Evolutionary conservation across 2,888 invertebrate genomes (phyloP).

Genomic region (Metalampra italica): DNA sequence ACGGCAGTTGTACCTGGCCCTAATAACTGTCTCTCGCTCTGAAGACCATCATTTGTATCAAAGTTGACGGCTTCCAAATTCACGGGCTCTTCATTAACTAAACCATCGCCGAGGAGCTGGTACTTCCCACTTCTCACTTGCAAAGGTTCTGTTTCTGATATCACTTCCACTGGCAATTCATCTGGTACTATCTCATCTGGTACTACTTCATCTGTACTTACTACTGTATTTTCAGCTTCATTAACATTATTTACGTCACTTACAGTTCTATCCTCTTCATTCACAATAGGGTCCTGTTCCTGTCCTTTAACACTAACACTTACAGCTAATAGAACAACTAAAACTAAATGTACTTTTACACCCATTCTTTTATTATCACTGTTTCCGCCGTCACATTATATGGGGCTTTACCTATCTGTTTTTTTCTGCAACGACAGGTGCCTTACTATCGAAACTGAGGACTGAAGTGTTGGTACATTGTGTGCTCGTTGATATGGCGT

Average conservation of each 20-base stretch:
- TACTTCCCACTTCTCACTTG: conserved; percentile 64
- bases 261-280: conserved; percentile 40
- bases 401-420: conserved; percentile 37
- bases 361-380: conserved; percentile 46
- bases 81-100: conserved; percentile 41
- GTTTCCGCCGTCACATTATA: conserved; percentile 54
- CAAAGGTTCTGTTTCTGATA: conserved; percentile 36
- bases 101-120: conserved; percentile 50
- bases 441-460: conserved; percentile 48
- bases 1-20: conserved; percentile 39
- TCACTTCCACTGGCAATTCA: conserved; percentile 39
- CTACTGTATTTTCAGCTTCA: conserved; percentile 4
- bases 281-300: conserved; percentile 51
- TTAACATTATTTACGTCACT: conserved; percentile 23
- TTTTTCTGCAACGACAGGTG: conserved; percentile 54
- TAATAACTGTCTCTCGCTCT: conserved; percentile 55
- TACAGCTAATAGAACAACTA: conserved; percentile 50
- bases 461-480: conserved; percentile 56
- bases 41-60: conserved; percentile 26
- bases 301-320: conserved; percentile 61
- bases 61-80: conserved; percentile 47
- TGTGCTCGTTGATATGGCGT: conserved; percentile 64
- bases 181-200: conserved; percentile 26
- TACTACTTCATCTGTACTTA: conserved; percentile 19
- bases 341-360: conserved; percentile 50